Conservation (phyloP, 2,113 vertebrate genomes). For the Marcusenius ussheri region DNA sequence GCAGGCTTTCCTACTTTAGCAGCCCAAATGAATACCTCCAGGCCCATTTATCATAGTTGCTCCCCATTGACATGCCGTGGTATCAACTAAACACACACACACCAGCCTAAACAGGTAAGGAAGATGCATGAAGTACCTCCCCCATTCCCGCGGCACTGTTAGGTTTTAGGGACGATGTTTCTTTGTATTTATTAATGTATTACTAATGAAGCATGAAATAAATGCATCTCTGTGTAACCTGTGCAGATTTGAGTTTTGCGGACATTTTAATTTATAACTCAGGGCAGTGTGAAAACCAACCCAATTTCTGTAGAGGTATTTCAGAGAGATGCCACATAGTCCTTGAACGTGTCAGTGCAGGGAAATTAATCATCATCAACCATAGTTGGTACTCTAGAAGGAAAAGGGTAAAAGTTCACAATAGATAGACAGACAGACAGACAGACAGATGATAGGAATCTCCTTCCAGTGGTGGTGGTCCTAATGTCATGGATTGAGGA, state of each 20-base stretch:
- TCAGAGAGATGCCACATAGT: not conserved
- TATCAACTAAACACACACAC: not conserved
- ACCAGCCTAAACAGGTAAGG: not conserved
- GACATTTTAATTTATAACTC: not conserved
- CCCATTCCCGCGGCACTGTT: not conserved
- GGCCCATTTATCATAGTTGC: constrained; percentile 10
- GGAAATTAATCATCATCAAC: constrained; percentile 1
- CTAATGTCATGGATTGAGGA: not conserved
- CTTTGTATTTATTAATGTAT: not conserved
- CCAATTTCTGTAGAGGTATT: not conserved
- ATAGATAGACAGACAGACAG: not conserved
- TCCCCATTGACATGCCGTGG: not conserved
- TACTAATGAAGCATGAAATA: not conserved
- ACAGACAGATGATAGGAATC: not conserved
- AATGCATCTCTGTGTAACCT: not conserved
- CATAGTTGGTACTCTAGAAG: not conserved
- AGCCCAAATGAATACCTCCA: not conserved
- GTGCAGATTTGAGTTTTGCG: not conserved
- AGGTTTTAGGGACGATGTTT: not conserved
- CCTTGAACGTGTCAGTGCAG: not conserved
- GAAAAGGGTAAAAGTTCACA: not conserved
- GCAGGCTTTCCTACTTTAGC: not conserved
- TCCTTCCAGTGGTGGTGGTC: not conserved
- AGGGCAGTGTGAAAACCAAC: not conserved
- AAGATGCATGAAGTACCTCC: not conserved